Evolutionary conservation across 2,888 invertebrate genomes (phyloP), one percentile per base, ranked within the genome.

Genomic region (Pocota personata): DNA sequence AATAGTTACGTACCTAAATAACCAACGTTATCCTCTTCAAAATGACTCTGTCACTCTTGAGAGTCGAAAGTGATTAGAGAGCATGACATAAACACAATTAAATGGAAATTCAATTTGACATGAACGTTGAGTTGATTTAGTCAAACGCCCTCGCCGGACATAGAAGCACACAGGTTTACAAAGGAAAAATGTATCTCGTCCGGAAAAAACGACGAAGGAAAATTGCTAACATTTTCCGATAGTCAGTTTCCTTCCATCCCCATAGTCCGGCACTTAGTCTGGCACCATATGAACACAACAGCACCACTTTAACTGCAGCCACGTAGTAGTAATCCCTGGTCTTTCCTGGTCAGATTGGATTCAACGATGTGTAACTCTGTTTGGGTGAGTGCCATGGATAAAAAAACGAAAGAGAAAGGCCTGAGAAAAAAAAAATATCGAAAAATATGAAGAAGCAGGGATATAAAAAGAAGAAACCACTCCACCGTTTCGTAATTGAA

Each of bases 21-120:
- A 50, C 40, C 32, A 48, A 48, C 55, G 40, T 79, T 72, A 55
- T 79, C 24, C 62, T 66, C 14, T 12, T 48, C 24, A 24, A 83
- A 58, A 78, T 46, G 67, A 75, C 57, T 60, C 52, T 69, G 79
- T 75, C 73, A 78, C 79, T 80, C 50, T 69, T 60, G 55, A 58
- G 71, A 52, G 66, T 40, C 80, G 30, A 58, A 57, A 86, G 86
- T 82, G 86, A 86, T 82, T 80, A 86, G 86, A 76, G 48, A 72
- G 72, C 80, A 77, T 82, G 80, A 82, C 82, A 77, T 72, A 77
- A 80, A 82, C 80, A 82, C 86, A 86, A 86, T 86, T 86, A 86
- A 82, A 86, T 86, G 64, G 76, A 77, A 86, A 82, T 82, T 86
- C 82, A 82, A 86, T 86, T 86, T 86, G 86, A 86, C 82, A 77